Evolutionary conservation across 1,140 invertebrate genomes (phyloP), one percentile per base, ranked within the genome.

Genomic region (Pachyrhynchus sulphureomaculatus): DNA sequence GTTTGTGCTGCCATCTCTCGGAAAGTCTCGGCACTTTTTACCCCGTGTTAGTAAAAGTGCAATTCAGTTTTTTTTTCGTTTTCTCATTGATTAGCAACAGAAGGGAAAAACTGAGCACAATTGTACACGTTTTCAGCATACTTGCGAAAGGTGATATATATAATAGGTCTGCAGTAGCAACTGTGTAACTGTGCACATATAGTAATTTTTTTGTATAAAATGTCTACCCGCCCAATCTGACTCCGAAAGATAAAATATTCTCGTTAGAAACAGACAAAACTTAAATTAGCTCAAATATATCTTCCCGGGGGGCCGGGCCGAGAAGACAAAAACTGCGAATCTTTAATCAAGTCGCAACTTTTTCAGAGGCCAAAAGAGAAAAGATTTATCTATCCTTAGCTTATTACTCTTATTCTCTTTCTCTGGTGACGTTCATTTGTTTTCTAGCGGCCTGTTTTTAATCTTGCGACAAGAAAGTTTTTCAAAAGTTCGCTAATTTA

Each of bases 401-500:
- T 69, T 71, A 69, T 72, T 72, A 71, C 68, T 72, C 69, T 71
- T 72, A 68, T 71, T 71, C 69, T 70, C 68, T 65, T 71, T 65
- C 67, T 66, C 68, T 64, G 64, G 59, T 72, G 69, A 72, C 71
- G 66, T 72, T 69, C 71, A 72, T 72, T 72, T 72, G 71, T 72
- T 72, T 72, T 60, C 69, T 72, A 70, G 68, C 69, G 71, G 71
- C 69, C 71, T 70, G 71, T 72, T 72, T 72, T 72, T 72, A 72
- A 72, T 72, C 71, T 72, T 57, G 66, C 51, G 64, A 68, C 64
- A 67, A 68, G 57, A 53, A 66, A 72, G 65, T 72, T 71, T 72
- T 69, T n/a, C 64, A 68, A 68, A 71, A 72, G 49, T 71, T 65
- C 53, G 60, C 56, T 64, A 69, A 72, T 72, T 72, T 72, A 72